Conservation (phyloP, 2,113 vertebrate species). For the Syngnathus floridae region DNA sequence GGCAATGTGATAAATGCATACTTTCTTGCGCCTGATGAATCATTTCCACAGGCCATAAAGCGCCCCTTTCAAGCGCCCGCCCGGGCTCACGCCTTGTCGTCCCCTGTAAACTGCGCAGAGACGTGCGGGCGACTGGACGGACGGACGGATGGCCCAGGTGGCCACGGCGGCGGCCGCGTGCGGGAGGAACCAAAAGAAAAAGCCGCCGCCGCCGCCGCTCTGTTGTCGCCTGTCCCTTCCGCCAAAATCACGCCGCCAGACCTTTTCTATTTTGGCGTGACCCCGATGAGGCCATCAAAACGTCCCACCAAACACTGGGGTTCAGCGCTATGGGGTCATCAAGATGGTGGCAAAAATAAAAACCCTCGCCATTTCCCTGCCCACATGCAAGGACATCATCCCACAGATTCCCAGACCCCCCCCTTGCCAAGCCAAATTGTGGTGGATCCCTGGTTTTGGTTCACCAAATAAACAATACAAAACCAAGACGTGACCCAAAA, state of each 20-base stretch:
- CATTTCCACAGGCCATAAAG: constrained; percentile 14
- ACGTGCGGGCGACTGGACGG: neutral
- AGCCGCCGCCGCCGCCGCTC: neutral
- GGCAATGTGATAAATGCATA: constrained; percentile 14
- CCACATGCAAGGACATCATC: too few relatives aligned
- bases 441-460: too few relatives aligned
- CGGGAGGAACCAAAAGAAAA: neutral
- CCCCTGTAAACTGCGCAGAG: constrained; percentile 1
- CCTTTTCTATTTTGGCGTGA: too few relatives aligned
- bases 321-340: too few relatives aligned
- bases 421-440: too few relatives aligned
- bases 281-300: too few relatives aligned
- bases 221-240: neutral
- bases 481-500: neutral
- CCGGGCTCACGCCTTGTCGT: constrained; percentile 2
- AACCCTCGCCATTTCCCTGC: too few relatives aligned
- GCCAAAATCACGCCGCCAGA: too few relatives aligned
- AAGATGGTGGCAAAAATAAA: too few relatives aligned
- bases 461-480: neutral
- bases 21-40: constrained; percentile 9
- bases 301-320: too few relatives aligned
- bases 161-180: neutral
- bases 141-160: neutral
- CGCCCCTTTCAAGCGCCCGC: neutral
- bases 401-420: too few relatives aligned